These are phyloP conservation scores for Cyphomyrus plagiostoma DNA, from an alignment of 2,113 vertebrate species.

Conservation along the genomic window DNA sequence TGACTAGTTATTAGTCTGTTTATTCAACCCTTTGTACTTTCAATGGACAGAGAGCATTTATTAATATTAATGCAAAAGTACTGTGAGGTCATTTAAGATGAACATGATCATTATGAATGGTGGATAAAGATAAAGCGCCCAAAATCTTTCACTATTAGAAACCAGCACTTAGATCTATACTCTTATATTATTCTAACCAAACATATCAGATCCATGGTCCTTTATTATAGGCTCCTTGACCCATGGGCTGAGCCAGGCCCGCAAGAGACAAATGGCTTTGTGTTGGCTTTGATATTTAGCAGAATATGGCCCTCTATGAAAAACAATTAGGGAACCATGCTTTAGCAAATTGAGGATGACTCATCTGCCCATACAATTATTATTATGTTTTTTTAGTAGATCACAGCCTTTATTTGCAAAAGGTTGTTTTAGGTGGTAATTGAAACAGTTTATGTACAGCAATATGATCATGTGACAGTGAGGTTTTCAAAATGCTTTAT, in stretches of 20 bases:
- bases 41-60: background rate
- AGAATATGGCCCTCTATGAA: background rate
- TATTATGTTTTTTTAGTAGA: background rate
- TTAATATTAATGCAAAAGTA: slow-evolving; percentile 1
- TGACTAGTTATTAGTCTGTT: background rate
- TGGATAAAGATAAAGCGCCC: background rate
- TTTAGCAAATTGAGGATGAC: background rate
- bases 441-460: background rate
- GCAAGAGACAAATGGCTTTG: background rate
- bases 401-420: background rate
- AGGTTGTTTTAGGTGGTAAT: background rate
- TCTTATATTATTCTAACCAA: background rate
- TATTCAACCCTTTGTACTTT: background rate
- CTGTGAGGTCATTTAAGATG: background rate
- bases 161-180: background rate
- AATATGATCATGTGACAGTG: background rate
- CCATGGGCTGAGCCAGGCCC: background rate
- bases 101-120: background rate
- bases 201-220: background rate
- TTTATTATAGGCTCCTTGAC: background rate
- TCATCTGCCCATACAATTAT: background rate
- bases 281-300: background rate
- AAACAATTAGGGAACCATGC: background rate
- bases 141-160: background rate
- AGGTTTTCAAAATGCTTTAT: background rate